Percentiles rank a stretch among this genome's conserved stretches.
These are phyloP conservation scores for Melanchra persicariae DNA, from an alignment of 2,888 invertebrate species.

Conservation along the genomic window DNA sequence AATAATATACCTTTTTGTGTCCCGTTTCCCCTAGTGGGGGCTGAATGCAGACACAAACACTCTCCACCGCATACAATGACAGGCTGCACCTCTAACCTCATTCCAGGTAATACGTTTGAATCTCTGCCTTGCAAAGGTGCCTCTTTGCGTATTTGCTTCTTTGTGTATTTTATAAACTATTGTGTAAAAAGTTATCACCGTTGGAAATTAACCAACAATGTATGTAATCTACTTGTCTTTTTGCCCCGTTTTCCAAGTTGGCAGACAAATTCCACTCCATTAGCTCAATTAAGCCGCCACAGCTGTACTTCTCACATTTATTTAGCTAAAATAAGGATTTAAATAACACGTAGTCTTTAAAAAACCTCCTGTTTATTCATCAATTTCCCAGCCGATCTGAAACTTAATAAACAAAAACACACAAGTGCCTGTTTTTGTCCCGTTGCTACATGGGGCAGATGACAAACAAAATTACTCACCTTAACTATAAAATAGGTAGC, in stretches of 20 bases:
- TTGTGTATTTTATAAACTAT: not conserved
- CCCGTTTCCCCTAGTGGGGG: slow-evolving; percentile 58
- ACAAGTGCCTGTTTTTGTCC: not conserved
- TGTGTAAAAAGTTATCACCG: not conserved
- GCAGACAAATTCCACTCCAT: slow-evolving; percentile 6
- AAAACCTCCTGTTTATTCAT: not conserved
- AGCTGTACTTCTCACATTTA: not conserved
- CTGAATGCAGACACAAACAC: slow-evolving; percentile 54
- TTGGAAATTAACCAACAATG: no score
- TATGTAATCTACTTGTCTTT: not conserved
- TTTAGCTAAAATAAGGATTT: not conserved
- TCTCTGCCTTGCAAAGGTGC: slow-evolving; percentile 11
- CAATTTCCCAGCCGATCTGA: not conserved
- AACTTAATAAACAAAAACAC: not conserved
- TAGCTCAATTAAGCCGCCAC: not conserved
- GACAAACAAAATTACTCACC: slow-evolving; percentile 14
- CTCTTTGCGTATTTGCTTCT: not conserved
- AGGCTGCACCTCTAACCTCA: slow-evolving; percentile 47
- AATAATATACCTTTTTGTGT: slow-evolving; percentile 47
- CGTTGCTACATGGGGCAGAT: slow-evolving; percentile 13
- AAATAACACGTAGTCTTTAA: slow-evolving; percentile 6
- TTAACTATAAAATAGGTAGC: not conserved
- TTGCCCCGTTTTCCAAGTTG: slow-evolving; percentile 8
- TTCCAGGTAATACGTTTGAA: slow-evolving; percentile 48
- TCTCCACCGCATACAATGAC: slow-evolving; percentile 54